phyloP scores from a whole-genome alignment of 2,888 invertebrate genomes.

The Cheilosia vulpina region DNA sequence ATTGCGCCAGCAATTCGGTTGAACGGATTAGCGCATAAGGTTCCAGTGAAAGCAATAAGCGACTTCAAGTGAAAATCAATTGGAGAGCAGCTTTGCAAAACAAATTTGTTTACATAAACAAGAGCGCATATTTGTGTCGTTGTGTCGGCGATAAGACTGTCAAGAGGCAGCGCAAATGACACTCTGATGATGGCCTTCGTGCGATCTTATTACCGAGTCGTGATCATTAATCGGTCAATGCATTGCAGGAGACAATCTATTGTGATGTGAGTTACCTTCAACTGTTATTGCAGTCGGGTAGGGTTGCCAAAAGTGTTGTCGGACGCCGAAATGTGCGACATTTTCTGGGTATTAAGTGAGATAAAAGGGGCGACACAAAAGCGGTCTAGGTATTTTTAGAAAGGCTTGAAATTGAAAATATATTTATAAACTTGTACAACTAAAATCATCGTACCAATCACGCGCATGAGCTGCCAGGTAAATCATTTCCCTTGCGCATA shows the following conservation, averaged over 20 bases:
- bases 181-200: constrained; percentile 27
- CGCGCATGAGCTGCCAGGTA: no score
- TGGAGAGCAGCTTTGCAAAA: constrained; percentile 33
- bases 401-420: no score
- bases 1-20: constrained; percentile 8
- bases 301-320: no score
- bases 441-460: no score
- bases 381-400: no score
- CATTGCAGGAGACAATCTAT: neutral
- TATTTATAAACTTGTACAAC: no score
- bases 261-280: neutral
- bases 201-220: neutral
- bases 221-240: constrained; percentile 25
- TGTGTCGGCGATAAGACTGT: constrained; percentile 25
- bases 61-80: constrained; percentile 29
- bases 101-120: neutral
- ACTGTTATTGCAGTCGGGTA: neutral
- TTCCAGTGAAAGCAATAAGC: constrained; percentile 7
- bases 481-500: no score
- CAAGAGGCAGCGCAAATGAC: constrained; percentile 4
- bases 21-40: constrained; percentile 6
- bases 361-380: no score
- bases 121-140: constrained; percentile 14
- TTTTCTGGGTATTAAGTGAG: no score
- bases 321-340: no score